These are phyloP conservation scores for Cepphus grylle DNA, from an alignment of 2,113 vertebrate genomes.

Conservation along the genomic window DNA sequence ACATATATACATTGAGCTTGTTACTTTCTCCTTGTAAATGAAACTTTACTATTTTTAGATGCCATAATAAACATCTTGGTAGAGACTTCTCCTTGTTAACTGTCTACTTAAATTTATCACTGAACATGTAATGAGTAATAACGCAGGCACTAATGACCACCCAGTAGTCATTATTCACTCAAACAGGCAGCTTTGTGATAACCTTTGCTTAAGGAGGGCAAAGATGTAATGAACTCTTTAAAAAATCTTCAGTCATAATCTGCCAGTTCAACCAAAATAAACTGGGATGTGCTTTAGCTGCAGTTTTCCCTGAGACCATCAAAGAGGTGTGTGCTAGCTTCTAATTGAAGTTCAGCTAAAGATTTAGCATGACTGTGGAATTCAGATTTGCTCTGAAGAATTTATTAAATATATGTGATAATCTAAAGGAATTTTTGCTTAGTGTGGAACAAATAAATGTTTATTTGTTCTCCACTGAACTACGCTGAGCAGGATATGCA, in stretches of 20 bases:
- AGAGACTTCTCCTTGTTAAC: background rate
- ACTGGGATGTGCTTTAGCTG: background rate
- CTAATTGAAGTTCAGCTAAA: background rate
- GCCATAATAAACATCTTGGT: background rate
- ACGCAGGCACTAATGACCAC: background rate
- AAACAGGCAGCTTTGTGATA: slow-evolving; percentile 3
- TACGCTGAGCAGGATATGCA: background rate
- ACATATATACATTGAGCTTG: background rate
- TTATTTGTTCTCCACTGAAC: background rate
- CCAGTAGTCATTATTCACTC: background rate
- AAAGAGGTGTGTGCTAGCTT: background rate
- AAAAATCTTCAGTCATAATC: background rate
- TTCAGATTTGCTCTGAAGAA: background rate
- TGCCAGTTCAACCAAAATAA: background rate
- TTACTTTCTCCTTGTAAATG: background rate
- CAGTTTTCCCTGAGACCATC: background rate
- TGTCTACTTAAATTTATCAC: background rate
- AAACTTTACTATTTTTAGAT: background rate
- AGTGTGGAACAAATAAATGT: background rate
- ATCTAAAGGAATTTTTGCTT: background rate
- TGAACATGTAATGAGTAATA: background rate
- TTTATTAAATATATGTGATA: background rate
- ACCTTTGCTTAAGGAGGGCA: slow-evolving; percentile 11
- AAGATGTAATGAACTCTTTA: background rate
- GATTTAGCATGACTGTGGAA: background rate